phyloP scores from a whole-genome alignment of 2,888 invertebrate genomes.

The Choreutis nemorana region DNA sequence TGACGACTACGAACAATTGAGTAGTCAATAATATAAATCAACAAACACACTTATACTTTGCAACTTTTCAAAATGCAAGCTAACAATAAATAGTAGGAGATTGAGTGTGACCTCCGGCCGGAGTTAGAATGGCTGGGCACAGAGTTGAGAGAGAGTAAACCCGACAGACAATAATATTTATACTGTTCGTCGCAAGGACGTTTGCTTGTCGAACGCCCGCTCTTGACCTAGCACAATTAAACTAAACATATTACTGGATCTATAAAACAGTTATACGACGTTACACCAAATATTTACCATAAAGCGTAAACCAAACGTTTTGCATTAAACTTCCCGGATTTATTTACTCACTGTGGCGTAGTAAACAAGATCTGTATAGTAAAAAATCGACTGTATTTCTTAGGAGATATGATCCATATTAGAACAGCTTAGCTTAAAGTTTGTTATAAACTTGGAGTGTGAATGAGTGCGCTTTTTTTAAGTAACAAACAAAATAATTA shows the following conservation, averaged over 20 bases:
- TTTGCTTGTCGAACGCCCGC: conserved; percentile 60
- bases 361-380: conserved; percentile 25
- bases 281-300: conserved; percentile 65
- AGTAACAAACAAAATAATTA: too few species aligned
- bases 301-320: conserved; percentile 66
- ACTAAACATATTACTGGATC: conserved; percentile 64
- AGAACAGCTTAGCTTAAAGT: too few species aligned
- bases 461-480: too few species aligned
- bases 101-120: neutral
- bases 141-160: conserved; percentile 50
- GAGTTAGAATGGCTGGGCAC: too few species aligned
- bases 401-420: conserved; percentile 16
- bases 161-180: conserved; percentile 66
- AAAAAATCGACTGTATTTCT: conserved; percentile 24
- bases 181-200: conserved; percentile 62
- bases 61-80: neutral
- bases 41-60: neutral
- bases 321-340: conserved; percentile 61
- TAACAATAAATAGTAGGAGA: neutral
- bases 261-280: conserved; percentile 64
- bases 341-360: conserved; percentile 57
- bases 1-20: too few species aligned
- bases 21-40: neutral
- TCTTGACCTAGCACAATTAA: conserved; percentile 66
- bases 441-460: too few species aligned